These are phyloP conservation scores for Cotesia chilonis DNA, from an alignment of 1,140 invertebrate species.

Conservation along the genomic window DNA sequence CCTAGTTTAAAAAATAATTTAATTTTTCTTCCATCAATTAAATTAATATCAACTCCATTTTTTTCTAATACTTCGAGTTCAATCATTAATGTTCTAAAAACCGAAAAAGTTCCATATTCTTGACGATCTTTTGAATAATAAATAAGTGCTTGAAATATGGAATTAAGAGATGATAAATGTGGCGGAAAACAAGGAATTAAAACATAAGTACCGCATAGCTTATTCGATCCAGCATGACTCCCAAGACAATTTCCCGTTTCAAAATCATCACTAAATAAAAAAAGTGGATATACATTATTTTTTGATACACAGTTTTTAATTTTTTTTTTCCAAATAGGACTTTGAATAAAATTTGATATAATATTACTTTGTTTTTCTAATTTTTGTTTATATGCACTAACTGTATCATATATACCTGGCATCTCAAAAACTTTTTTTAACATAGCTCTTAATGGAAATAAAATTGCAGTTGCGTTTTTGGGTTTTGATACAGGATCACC, in stretches of 20 bases:
- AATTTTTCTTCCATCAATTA: constrained; percentile 16
- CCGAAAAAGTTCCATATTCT: constrained; percentile 36
- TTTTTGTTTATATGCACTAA: constrained; percentile 27
- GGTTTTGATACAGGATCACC: not conserved
- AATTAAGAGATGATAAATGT: constrained; percentile 26
- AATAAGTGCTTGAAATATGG: constrained; percentile 41
- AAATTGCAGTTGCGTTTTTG: constrained; percentile 24
- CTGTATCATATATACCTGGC: constrained; percentile 20
- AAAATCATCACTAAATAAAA: constrained; percentile 44
- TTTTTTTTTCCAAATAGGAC: constrained; percentile 34
- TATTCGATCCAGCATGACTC: constrained; percentile 41
- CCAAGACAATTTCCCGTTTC: constrained; percentile 44
- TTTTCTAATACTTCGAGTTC: constrained; percentile 36
- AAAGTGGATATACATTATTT: constrained; percentile 38
- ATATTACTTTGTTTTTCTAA: constrained; percentile 25
- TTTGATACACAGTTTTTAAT: constrained; percentile 12
- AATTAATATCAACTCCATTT: constrained; percentile 35
- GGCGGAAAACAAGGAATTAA: constrained; percentile 41
- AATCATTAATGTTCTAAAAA: constrained; percentile 39
- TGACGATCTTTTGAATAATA: constrained; percentile 41
- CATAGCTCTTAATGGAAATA: constrained; percentile 28
- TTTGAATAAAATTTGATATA: constrained; percentile 39
- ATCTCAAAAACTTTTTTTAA: constrained; percentile 32
- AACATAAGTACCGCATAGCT: constrained; percentile 41
- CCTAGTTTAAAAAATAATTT: constrained; percentile 32